These are phyloP conservation scores for Danio tinwini DNA, from an alignment of 2,797 vertebrate species.

Conservation along the genomic window DNA sequence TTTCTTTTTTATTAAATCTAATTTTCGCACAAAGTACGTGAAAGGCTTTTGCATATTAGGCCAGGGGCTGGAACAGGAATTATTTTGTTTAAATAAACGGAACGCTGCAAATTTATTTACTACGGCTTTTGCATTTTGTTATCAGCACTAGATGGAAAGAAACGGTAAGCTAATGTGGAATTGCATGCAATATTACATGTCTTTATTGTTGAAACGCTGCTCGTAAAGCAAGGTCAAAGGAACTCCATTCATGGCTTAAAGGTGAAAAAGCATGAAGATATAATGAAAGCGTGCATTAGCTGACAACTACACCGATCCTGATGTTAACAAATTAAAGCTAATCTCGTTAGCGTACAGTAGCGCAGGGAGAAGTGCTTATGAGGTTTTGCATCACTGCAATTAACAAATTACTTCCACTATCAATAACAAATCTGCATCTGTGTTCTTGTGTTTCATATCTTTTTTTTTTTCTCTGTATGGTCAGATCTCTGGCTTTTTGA, in stretches of 20 bases:
- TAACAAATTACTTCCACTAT: slow-evolving; percentile 33
- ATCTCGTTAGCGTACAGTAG: slow-evolving; percentile 38
- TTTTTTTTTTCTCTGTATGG: neutral
- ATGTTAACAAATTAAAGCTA: slow-evolving; percentile 39
- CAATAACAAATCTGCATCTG: slow-evolving; percentile 6
- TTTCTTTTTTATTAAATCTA: slow-evolving; percentile 63
- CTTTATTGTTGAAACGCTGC: slow-evolving; percentile 16
- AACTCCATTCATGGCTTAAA: neutral
- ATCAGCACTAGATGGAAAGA: slow-evolving; percentile 3
- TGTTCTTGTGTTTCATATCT: neutral
- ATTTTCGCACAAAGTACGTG: slow-evolving; percentile 57
- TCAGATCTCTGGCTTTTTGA: slow-evolving; percentile 5
- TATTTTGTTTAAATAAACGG: slow-evolving; percentile 33
- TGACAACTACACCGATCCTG: slow-evolving; percentile 9
- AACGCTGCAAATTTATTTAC: slow-evolving; percentile 20
- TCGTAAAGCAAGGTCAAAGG: slow-evolving; percentile 9
- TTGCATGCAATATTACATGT: neutral
- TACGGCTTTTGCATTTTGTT: neutral
- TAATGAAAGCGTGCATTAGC: slow-evolving; percentile 6
- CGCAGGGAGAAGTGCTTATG: slow-evolving; percentile 34
- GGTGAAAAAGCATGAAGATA: neutral
- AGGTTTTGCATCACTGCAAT: slow-evolving; percentile 28
- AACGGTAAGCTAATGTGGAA: slow-evolving; percentile 5
- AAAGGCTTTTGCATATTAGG: slow-evolving; percentile 18
- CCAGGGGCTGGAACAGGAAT: slow-evolving; percentile 28